Percentiles rank a stretch among this genome's conserved stretches.
Evolutionary conservation across 1,140 invertebrate species (phyloP).

Genomic region (Macrobrachium rosenbergii): DNA sequence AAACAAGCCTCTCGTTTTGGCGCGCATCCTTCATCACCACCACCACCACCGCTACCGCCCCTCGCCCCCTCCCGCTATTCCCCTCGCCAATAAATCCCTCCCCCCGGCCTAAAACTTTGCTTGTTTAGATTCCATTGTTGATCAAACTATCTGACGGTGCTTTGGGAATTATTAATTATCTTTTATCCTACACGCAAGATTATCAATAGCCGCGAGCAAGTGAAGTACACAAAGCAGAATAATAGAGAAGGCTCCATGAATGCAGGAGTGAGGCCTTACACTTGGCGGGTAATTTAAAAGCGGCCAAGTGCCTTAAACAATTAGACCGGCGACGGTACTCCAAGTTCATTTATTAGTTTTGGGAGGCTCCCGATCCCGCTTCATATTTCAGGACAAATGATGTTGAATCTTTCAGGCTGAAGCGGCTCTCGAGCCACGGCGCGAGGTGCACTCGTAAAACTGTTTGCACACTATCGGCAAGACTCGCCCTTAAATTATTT

Average conservation of each 20-base stretch:
- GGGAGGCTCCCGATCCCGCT: background rate
- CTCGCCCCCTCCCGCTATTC: no score
- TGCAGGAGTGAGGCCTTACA: slow-evolving; percentile 5
- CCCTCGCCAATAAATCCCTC: no score
- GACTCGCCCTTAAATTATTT: no score
- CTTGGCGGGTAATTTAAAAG: slow-evolving; percentile 23
- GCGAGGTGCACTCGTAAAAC: background rate
- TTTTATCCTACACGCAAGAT: slow-evolving; percentile 4
- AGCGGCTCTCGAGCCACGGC: background rate
- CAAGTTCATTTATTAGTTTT: slow-evolving; percentile 21
- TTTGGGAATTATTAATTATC: slow-evolving; percentile 17
- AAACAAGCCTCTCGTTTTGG: background rate
- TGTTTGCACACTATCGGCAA: no score
- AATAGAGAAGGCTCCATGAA: slow-evolving; percentile 3
- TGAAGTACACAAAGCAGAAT: slow-evolving; percentile 15
- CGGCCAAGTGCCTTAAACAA: slow-evolving; percentile 5
- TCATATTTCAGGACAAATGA: background rate
- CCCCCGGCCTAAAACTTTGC: background rate
- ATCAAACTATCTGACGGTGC: slow-evolving; percentile 1
- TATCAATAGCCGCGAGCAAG: slow-evolving; percentile 10
- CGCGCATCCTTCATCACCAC: background rate
- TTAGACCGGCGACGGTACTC: background rate
- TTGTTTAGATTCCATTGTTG: background rate
- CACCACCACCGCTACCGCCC: no score
- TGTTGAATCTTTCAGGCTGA: background rate